Evolutionary conservation across 2,888 invertebrate genomes (phyloP), one percentile per base, ranked within the genome.

Genomic region (Hermodice carunculata): DNA sequence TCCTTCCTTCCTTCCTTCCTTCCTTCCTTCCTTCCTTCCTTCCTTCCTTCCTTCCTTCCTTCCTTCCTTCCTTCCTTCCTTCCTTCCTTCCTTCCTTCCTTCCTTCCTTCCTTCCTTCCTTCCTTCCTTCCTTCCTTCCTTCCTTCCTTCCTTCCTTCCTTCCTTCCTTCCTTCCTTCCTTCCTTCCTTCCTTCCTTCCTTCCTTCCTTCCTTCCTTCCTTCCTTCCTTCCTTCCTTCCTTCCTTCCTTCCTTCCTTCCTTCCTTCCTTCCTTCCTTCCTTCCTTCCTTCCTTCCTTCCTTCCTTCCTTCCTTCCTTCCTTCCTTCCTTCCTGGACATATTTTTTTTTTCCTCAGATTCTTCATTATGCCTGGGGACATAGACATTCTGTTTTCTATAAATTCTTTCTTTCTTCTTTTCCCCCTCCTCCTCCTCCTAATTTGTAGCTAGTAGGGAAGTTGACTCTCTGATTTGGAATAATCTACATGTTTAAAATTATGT

Each of bases 181-280:
- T 56, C 57, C 57, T 44, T 57, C 57, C 57, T 44, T 57, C 57
- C 57, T 44, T 57, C 43, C 57, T 24, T 57, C 57, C 57, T 44
- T 57, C 57, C 57, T 26, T 57, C 43, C 43, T 24, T 57, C 43
- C 57, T 26, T 57, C 57, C 57, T 44, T 57, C 57, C 57, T 44
- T 57, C 57, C 57, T 44, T 57, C 43, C 57, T 24, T 57, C 57
- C 57, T 44, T 57, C 57, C 43, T 24, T 57, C 57, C 43, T 24
- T 57, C 43, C 57, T 24, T 57, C 57, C 57, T 44, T 57, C 57
- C 57, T 57, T 57, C 57, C 44, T 44, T 57, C 43, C 57, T 2
- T 57, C 57, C 57, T 22, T 56, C 43, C 42, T 24, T 43, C 22
- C 57, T 8, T 56, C 43, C 42, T 26, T 49, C 34, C 59, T 29